These are phyloP conservation scores for Caenorhabditis tropicalis DNA, from an alignment of 1,140 invertebrate genomes.

Conservation along the genomic window DNA sequence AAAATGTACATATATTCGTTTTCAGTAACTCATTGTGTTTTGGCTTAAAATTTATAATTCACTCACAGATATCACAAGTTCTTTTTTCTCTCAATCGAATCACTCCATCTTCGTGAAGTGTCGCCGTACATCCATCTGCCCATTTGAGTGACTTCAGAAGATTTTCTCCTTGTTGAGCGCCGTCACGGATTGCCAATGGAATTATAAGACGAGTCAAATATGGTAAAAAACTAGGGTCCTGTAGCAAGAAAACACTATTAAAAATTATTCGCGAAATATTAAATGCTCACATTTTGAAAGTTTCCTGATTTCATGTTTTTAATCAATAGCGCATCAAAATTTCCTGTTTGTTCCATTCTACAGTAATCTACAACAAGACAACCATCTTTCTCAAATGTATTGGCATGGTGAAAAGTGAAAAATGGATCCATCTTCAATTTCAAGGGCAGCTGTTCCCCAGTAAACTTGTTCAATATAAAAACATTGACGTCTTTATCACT, in stretches of 20 bases:
- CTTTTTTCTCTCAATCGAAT: constrained; percentile 46
- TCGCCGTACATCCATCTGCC: constrained; percentile 47
- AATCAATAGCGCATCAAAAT: constrained; percentile 36
- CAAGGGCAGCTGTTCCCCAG: constrained; percentile 72
- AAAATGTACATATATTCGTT: too few relatives aligned
- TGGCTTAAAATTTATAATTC: too few relatives aligned
- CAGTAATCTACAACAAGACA: constrained; percentile 73
- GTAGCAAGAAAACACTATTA: not conserved
- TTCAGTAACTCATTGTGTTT: too few relatives aligned
- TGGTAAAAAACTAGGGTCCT: constrained; percentile 38
- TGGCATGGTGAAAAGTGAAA: constrained; percentile 76
- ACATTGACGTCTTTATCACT: constrained; percentile 73
- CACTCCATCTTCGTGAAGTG: constrained; percentile 25
- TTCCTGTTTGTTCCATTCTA: constrained; percentile 40
- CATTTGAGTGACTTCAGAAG: constrained; percentile 34
- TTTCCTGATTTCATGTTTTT: constrained; percentile 46
- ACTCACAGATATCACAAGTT: constrained; percentile 52
- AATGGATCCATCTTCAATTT: constrained; percentile 72
- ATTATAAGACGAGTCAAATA: constrained; percentile 53
- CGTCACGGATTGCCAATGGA: constrained; percentile 48
- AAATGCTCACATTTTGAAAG: constrained; percentile 14
- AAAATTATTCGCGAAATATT: too few relatives aligned
- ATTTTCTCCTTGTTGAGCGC: constrained; percentile 34
- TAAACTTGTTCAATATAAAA: constrained; percentile 73
- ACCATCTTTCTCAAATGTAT: constrained; percentile 75